Conservation (phyloP, 92 coral and sea anemone genomes). For the Diadumene lineata region DNA sequence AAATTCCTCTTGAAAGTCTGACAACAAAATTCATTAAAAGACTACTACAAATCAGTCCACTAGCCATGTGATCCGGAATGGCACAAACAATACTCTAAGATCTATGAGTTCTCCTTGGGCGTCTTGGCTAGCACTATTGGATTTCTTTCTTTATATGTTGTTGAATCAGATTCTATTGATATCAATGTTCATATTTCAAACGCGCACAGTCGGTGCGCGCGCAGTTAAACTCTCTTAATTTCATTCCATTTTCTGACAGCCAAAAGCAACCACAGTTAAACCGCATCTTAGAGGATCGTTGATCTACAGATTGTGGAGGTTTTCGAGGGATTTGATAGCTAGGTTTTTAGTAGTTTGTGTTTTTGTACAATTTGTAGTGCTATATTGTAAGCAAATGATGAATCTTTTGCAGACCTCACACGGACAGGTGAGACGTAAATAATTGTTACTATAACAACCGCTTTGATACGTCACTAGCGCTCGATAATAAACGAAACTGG, state of each 20-base stretch:
- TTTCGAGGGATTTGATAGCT: background rate
- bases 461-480: conserved; percentile 58
- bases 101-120: background rate
- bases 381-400: background rate
- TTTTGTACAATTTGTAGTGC: too few species aligned
- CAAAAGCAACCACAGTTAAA: conserved; percentile 6
- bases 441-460: conserved; percentile 67
- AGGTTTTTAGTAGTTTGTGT: background rate
- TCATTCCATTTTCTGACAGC: conserved; percentile 7
- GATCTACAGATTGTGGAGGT: conserved; percentile 2
- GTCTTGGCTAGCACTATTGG: background rate
- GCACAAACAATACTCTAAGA: background rate
- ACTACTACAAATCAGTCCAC: background rate
- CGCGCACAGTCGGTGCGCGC: conserved; percentile 24
- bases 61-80: background rate
- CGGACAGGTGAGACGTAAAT: conserved; percentile 71
- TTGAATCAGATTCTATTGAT: background rate
- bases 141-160: background rate
- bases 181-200: background rate
- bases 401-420: background rate
- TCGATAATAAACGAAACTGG: conserved; percentile 23
- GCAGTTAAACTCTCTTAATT: background rate
- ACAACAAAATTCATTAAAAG: background rate
- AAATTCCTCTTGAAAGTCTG: background rate
- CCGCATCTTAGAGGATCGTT: conserved; percentile 10